phyloP scores from a whole-genome alignment of 2,113 vertebrate genomes.

The Nestor notabilis region DNA sequence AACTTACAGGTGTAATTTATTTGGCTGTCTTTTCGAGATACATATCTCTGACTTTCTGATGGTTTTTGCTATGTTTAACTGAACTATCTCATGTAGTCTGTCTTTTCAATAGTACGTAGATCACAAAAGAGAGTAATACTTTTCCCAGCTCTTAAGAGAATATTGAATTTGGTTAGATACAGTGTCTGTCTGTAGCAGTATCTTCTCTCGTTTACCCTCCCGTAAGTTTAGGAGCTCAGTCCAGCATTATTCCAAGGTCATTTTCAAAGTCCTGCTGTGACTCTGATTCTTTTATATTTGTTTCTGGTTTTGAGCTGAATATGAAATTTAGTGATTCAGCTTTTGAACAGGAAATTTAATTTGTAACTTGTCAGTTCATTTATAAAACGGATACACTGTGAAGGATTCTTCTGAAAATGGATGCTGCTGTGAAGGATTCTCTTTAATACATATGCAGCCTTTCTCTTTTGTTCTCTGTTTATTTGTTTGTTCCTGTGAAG shows the following conservation, averaged over 20 bases:
- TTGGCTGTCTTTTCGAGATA: neutral
- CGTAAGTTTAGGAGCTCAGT: neutral
- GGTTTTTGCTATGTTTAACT: conserved; percentile 41
- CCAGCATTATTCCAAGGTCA: conserved; percentile 69
- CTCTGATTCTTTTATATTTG: conserved; percentile 65
- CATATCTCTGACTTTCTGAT: neutral
- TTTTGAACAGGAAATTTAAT: conserved; percentile 69
- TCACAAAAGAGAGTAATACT: conserved; percentile 22
- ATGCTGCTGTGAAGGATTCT: neutral
- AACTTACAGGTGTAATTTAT: conserved; percentile 8
- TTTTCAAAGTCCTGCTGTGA: conserved; percentile 64
- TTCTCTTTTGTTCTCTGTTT: neutral
- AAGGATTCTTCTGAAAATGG: neutral
- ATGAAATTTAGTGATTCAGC: conserved; percentile 55
- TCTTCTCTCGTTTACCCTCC: neutral
- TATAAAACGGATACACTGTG: conserved; percentile 6
- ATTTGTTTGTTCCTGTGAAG: conserved; percentile 31
- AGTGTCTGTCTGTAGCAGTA: neutral
- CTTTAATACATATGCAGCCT: conserved; percentile 21
- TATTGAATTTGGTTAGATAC: conserved; percentile 66
- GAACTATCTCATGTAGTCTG: neutral
- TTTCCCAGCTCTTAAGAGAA: conserved; percentile 48
- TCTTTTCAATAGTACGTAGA: conserved; percentile 29
- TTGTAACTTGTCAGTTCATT: conserved; percentile 56
- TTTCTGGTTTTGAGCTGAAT: conserved; percentile 65